These are phyloP conservation scores for Propithecus coquereli DNA, from an alignment of 2,113 vertebrate species.

Conservation along the genomic window DNA sequence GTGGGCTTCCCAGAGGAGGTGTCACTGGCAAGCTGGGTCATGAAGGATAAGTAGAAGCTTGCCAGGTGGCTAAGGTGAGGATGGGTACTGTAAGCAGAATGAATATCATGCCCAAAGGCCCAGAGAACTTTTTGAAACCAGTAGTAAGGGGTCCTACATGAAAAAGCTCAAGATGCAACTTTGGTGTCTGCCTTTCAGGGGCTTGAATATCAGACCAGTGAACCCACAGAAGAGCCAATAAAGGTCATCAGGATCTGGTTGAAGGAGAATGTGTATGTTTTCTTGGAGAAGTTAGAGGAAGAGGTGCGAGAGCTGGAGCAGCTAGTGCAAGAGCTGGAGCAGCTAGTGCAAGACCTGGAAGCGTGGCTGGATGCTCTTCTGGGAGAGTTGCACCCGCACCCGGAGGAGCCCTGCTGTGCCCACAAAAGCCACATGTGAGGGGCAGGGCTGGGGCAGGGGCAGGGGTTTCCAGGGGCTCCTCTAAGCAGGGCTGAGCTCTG, in stretches of 20 bases:
- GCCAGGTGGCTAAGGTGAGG: not conserved
- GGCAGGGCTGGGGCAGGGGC: not conserved
- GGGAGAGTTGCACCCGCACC: not conserved
- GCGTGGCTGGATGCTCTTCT: slow-evolving; percentile 58
- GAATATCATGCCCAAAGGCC: not conserved
- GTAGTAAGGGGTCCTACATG: not conserved
- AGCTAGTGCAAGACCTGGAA: slow-evolving; percentile 27
- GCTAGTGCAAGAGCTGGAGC: slow-evolving; percentile 35
- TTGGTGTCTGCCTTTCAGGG: slow-evolving; percentile 56
- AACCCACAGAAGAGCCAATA: not conserved
- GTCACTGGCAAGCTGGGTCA: not conserved
- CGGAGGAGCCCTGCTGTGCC: not conserved
- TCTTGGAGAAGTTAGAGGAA: slow-evolving; percentile 57
- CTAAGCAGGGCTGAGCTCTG: not conserved
- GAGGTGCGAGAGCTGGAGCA: slow-evolving; percentile 58
- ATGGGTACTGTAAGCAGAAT: not conserved
- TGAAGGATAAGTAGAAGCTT: not conserved
- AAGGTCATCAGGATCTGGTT: slow-evolving; percentile 52
- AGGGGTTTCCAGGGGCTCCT: not conserved
- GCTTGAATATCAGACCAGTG: slow-evolving; percentile 14
- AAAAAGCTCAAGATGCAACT: not conserved
- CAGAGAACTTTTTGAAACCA: not conserved
- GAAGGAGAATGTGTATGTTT: slow-evolving; percentile 37
- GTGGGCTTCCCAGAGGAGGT: not conserved
- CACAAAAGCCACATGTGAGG: slow-evolving; percentile 8